These are phyloP conservation scores for Chelonia mydas DNA, from an alignment of 2,797 vertebrate species.

Conservation along the genomic window DNA sequence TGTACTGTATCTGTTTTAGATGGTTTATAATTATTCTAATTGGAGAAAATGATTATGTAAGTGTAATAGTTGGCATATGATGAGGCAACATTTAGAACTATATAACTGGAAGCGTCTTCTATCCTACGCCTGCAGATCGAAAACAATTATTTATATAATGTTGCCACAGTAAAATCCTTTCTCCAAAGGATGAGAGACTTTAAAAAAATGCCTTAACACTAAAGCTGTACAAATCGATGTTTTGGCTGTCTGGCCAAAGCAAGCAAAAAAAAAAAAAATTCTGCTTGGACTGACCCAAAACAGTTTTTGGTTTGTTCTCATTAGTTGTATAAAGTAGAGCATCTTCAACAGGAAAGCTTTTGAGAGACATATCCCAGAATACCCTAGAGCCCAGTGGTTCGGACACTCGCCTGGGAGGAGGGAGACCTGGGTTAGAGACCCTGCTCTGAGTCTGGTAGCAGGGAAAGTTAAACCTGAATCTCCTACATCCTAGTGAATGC, in stretches of 20 bases:
- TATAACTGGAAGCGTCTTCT: background rate
- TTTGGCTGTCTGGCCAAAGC: background rate
- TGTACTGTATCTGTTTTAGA: constrained; percentile 35
- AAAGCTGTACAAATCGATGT: background rate
- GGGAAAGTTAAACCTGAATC: background rate
- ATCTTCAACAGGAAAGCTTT: background rate
- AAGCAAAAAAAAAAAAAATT: background rate
- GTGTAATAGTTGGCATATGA: background rate
- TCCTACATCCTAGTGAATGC: background rate
- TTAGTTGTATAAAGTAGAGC: background rate
- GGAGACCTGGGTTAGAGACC: background rate
- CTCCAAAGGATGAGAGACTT: background rate
- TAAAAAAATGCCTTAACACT: background rate
- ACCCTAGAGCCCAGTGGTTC: background rate
- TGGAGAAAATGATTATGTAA: constrained; percentile 59
- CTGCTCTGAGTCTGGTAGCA: background rate
- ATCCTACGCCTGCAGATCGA: background rate
- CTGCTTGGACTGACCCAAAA: background rate
- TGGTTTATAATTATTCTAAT: constrained; percentile 44
- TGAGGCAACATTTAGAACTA: constrained; percentile 4
- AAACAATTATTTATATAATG: background rate
- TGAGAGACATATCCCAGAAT: background rate
- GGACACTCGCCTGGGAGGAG: background rate
- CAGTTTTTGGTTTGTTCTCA: background rate
- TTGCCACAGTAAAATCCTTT: background rate